Evolutionary conservation across 2,888 invertebrate species (phyloP), one percentile per base, ranked within the genome.

Genomic region (Drosophila formosana): DNA sequence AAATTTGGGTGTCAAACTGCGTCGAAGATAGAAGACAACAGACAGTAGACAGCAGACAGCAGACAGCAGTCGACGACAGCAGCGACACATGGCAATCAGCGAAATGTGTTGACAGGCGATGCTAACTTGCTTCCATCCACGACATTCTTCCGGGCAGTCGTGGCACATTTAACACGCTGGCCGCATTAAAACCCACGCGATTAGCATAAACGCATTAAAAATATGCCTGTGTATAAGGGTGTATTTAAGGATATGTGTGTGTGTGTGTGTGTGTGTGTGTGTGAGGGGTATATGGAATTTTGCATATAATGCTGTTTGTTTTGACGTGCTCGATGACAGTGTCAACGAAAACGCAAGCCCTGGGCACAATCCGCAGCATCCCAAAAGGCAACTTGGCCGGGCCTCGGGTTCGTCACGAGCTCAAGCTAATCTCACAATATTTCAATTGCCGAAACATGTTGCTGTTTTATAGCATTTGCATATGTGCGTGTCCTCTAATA

Each of bases 201-300:
- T 90, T 90, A 91, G 84, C 91, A 91, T 90, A 91, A 90, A 90
- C 88, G 90, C 90, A 90, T 90, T 90, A 90, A 90, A 85, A 91
- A 85, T 85, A 84, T 87, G 88, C 83, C 88, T 86, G 76, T 58
- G 65, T 61, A 58, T 67, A 45, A 47, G 75, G 49, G 34, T 66
- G 63, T 78, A 4, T 25, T 3, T 49, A 13, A 6, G n/a, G 34
- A 7, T 43, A 7, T 18, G 18, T 18, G 18, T 43, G 9, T 18
- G 18, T 18, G 18, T 1, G 7, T 11, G n/a, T 46, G n/a, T 47
- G n/a, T 43, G 23, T 25, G 49, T 34, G 39, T 25, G 34, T 25
- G 56, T 45, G 50, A 34, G 4, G 67, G 64, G 49, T 75, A 47
- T 65, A 57, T 71, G 53, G 66, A 86, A 82, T 83, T 86, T 89